Evolutionary conservation across 2,888 invertebrate genomes (phyloP), one percentile per base, ranked within the genome.

Genomic region (Aphrophora alni): DNA sequence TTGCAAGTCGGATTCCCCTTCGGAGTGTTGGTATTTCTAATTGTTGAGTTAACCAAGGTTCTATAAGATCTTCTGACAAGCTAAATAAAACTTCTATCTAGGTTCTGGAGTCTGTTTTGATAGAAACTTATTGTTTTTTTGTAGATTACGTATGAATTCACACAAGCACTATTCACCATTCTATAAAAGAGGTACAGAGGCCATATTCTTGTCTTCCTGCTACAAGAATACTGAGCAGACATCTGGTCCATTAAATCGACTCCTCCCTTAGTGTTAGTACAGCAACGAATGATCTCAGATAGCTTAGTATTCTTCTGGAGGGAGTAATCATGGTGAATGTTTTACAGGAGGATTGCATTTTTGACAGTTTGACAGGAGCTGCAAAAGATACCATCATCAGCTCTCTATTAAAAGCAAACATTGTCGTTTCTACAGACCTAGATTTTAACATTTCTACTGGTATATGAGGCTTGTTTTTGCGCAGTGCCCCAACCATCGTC

Each of bases 151-250:
- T 44, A 75, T 17, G 75, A 24, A 51, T 75, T 75, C 75, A 75
- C n/a, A 24, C 75, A 1, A 14, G 51, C 75, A 75, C 44, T 51
- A 26, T 75, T 75, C 75, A 75, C 21, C 10, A 75, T 75, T 25
- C 38, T 27, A 75, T 24, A 75, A 21, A 75, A 75, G 24, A 75
- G 14, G 24, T 0, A 75, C 21, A 75, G n/a, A 38, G 44, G 25
- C 75, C 75, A 75, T 24, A 38, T 25, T 44, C 75, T 75, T 75
- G 38, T 75, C 51, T 75, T 75, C 25, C 75, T 75, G 27, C 25
- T 44, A 75, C 25, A 38, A 8, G 51, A 51, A 25, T 75, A 75
- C 24, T 75, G 24, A 21, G 51, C 75, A 24, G 75, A 75, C 75
- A 75, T 75, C 26, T 75, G 75, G 27, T 51, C 75, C 3, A 75